Conservation (phyloP, 2,113 vertebrate species). For the Dendrocopos noguchii region DNA sequence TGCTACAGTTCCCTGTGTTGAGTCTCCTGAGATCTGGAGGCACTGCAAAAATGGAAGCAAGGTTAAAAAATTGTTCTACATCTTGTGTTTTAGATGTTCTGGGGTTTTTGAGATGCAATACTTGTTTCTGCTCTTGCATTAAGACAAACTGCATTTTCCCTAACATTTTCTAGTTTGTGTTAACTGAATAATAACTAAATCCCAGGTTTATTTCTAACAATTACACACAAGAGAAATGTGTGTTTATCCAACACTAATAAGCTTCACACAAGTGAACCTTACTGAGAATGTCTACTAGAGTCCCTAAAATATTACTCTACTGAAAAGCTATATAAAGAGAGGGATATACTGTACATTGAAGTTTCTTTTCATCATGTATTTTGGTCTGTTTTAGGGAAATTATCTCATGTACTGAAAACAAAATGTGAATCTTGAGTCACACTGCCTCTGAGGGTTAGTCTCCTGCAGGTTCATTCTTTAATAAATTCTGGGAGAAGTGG, state of each 20-base stretch:
- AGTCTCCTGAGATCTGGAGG: not conserved
- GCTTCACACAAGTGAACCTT: not conserved
- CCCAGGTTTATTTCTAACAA: not conserved
- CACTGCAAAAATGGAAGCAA: not conserved
- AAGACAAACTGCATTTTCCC: not conserved
- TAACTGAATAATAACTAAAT: not conserved
- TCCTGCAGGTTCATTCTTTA: not conserved
- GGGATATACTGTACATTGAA: too few species aligned
- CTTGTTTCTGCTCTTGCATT: not conserved
- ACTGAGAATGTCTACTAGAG: not conserved
- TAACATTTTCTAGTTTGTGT: not conserved
- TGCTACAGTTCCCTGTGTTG: not conserved
- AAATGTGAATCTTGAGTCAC: not conserved
- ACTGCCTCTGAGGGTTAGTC: not conserved
- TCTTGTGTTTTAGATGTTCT: not conserved
- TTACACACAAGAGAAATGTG: not conserved
- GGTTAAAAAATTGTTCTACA: not conserved
- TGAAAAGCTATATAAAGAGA: too few species aligned
- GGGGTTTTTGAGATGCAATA: not conserved
- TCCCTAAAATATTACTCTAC: not conserved
- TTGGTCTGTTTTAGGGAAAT: not conserved
- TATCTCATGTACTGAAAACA: not conserved
- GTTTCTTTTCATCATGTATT: too few species aligned
- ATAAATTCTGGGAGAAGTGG: not conserved
- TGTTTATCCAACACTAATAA: conserved; percentile 19